These are phyloP conservation scores for Erebia ligea DNA, from an alignment of 2,888 invertebrate species.

Conservation along the genomic window DNA sequence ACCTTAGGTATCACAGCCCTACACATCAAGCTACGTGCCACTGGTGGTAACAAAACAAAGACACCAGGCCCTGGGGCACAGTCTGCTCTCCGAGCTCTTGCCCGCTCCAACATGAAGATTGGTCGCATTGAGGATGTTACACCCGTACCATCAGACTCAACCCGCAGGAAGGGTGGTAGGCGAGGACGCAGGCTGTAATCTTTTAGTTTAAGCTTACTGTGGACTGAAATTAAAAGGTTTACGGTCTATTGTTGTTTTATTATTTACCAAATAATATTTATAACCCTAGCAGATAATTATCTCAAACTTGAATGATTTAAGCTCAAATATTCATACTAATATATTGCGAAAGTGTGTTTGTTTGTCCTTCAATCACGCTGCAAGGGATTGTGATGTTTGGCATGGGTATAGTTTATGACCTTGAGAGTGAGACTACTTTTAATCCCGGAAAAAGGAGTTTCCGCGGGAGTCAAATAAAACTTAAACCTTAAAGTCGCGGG, in stretches of 20 bases:
- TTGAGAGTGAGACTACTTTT: no score
- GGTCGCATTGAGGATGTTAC: slow-evolving; percentile 99
- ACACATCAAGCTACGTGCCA: slow-evolving; percentile 98
- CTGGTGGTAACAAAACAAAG: slow-evolving; percentile 99
- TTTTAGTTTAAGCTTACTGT: slow-evolving; percentile 76
- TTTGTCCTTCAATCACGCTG: no score
- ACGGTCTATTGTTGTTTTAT: slow-evolving; percentile 57
- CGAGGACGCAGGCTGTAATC: slow-evolving; percentile 99
- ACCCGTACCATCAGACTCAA: slow-evolving; percentile 99
- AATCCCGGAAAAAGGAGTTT: no score
- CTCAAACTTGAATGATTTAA: no score
- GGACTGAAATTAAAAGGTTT: slow-evolving; percentile 72
- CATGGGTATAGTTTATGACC: no score
- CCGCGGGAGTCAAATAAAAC: no score
- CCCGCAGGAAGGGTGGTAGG: slow-evolving; percentile 99
- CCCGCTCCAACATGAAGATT: slow-evolving; percentile 99
- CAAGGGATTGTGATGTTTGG: no score
- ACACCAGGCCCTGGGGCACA: slow-evolving; percentile 99
- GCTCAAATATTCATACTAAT: no score
- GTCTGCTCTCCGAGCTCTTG: slow-evolving; percentile 98
- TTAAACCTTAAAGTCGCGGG: no score
- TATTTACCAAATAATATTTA: slow-evolving; percentile 32
- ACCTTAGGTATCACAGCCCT: slow-evolving; percentile 98
- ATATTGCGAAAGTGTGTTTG: no score
- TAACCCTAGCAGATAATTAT: no score